Percentiles rank a stretch among this genome's conserved stretches.
Conservation (phyloP, 1,140 invertebrate genomes). For the Zaprionus gabonicus region DNA sequence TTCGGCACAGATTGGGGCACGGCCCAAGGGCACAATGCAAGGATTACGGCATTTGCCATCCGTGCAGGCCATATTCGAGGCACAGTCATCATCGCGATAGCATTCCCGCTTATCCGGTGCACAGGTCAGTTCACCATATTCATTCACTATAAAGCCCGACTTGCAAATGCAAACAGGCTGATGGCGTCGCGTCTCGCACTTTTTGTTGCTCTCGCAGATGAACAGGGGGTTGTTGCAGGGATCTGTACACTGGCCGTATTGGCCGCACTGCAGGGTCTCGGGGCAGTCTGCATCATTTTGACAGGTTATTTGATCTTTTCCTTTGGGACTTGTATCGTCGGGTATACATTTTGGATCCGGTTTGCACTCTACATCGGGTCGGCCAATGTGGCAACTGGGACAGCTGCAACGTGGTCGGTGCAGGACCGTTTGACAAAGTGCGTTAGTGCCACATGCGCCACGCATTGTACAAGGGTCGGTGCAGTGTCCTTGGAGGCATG, state of each 20-base stretch:
- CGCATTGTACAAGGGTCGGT: conserved; percentile 94
- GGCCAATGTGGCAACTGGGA: conserved; percentile 93
- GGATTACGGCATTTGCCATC: conserved; percentile 93
- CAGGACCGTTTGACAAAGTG: conserved; percentile 92
- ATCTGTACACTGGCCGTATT: conserved; percentile 90
- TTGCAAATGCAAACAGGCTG: conserved; percentile 94
- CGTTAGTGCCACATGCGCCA: conserved; percentile 94
- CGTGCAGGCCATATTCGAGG: conserved; percentile 92
- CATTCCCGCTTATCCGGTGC: conserved; percentile 92
- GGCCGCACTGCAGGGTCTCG: conserved; percentile 90
- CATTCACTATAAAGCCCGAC: conserved; percentile 93
- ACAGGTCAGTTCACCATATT: conserved; percentile 92
- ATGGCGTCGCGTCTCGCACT: conserved; percentile 94
- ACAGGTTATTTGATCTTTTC: conserved; percentile 86
- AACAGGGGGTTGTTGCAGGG: conserved; percentile 88
- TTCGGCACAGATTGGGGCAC: conserved; percentile 88
- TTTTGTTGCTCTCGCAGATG: conserved; percentile 91
- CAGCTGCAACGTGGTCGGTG: conserved; percentile 94
- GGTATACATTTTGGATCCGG: conserved; percentile 90
- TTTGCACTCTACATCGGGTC: conserved; percentile 90
- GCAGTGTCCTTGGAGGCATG: conserved; percentile 94
- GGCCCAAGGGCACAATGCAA: conserved; percentile 88
- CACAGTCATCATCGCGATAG: conserved; percentile 92
- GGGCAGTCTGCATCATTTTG: conserved; percentile 90
- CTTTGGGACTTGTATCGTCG: conserved; percentile 85